These are phyloP conservation scores for Penaeus indicus DNA, from an alignment of 1,140 invertebrate genomes.

Conservation along the genomic window DNA sequence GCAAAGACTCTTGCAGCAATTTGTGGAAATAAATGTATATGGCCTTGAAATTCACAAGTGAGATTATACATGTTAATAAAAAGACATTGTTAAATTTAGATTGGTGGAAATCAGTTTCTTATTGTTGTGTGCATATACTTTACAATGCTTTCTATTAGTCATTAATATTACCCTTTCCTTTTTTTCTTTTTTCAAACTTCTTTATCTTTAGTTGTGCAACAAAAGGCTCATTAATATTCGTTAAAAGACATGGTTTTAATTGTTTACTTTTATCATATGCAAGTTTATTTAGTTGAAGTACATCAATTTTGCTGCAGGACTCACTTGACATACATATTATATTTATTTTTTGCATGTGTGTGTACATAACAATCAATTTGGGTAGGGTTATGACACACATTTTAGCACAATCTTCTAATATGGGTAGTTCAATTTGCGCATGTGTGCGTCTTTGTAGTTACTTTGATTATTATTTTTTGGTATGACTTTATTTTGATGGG, in stretches of 20 bases:
- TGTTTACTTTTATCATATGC: constrained; percentile 8
- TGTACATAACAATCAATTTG: constrained; percentile 29
- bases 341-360: constrained; percentile 40
- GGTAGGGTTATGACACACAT: constrained; percentile 24
- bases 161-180: constrained; percentile 27
- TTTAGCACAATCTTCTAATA: constrained; percentile 35
- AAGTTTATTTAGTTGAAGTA: constrained; percentile 14
- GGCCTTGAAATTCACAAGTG: not conserved
- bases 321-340: constrained; percentile 18
- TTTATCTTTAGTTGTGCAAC: constrained; percentile 36
- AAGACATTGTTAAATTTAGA: not conserved
- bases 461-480: not conserved
- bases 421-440: constrained; percentile 37
- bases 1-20: constrained; percentile 41
- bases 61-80: not conserved
- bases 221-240: constrained; percentile 14
- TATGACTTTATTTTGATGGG: constrained; percentile 27
- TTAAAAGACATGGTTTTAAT: constrained; percentile 27
- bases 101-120: constrained; percentile 5
- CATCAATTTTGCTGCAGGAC: constrained; percentile 56
- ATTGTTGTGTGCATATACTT: not conserved
- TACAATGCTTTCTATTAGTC: constrained; percentile 24
- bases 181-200: constrained; percentile 29
- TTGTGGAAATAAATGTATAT: not conserved
- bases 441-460: constrained; percentile 27